phyloP scores from a whole-genome alignment of 2,113 vertebrate species.

The Pyxicephalus adspersus region DNA sequence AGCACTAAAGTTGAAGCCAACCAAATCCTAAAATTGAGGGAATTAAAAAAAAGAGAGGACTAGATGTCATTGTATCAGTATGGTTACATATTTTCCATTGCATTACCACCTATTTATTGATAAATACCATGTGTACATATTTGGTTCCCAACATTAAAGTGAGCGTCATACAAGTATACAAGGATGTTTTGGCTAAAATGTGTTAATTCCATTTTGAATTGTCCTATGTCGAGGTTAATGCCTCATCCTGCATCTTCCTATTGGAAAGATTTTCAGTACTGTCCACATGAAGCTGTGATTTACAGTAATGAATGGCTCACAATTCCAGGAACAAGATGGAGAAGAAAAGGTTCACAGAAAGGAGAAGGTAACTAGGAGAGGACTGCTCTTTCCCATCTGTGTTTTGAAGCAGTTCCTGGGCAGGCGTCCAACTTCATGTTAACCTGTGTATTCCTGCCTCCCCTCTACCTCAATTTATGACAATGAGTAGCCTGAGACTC shows the following conservation, averaged over 20 bases:
- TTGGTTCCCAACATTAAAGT: too few relatives aligned
- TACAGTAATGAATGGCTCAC: slow-evolving; percentile 52
- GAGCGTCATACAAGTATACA: background rate
- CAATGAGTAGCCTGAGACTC: slow-evolving; percentile 2
- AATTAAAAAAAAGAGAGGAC: too few relatives aligned
- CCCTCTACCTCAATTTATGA: slow-evolving; percentile 36
- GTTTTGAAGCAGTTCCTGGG: slow-evolving; percentile 43
- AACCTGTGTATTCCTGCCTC: slow-evolving; percentile 46
- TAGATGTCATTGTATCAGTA: too few relatives aligned
- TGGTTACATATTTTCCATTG: too few relatives aligned
- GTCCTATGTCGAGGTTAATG: background rate
- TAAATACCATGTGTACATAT: too few relatives aligned
- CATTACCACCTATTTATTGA: too few relatives aligned
- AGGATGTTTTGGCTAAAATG: background rate
- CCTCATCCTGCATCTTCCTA: slow-evolving; percentile 1
- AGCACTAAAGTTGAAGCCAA: too few relatives aligned
- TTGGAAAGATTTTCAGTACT: slow-evolving; percentile 7
- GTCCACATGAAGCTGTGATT: slow-evolving; percentile 13
- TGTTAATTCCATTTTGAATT: slow-evolving; percentile 14
- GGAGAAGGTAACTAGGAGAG: slow-evolving; percentile 45
- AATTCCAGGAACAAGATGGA: slow-evolving; percentile 48
- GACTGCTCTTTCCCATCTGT: slow-evolving; percentile 42
- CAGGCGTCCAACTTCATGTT: slow-evolving; percentile 35
- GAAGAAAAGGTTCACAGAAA: slow-evolving; percentile 42
- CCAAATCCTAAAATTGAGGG: too few relatives aligned